Conservation (phyloP, 2,888 invertebrate genomes). For the Polia nebulosa region DNA sequence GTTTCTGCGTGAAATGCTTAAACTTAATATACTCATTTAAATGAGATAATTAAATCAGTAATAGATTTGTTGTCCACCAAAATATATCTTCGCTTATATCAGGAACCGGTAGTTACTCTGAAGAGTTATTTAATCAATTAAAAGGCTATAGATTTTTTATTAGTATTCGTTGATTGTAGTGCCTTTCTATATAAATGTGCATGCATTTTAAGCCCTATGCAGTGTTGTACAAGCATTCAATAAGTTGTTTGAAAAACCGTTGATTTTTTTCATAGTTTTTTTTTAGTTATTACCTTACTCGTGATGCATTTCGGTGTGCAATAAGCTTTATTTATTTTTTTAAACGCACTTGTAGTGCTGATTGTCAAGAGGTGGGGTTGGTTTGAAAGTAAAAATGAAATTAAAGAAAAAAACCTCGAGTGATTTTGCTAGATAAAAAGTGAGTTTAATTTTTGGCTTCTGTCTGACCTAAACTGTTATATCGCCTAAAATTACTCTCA, state of each 20-base stretch:
- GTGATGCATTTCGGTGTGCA: conserved; percentile 78
- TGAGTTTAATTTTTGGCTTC: conserved; percentile 2
- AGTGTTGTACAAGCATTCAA: conserved; percentile 72
- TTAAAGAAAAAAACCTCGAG: not conserved
- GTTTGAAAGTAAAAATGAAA: conserved; percentile 20
- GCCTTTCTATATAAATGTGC: conserved; percentile 78
- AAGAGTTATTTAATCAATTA: conserved; percentile 66
- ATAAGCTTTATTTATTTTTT: conserved; percentile 70
- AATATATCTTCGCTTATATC: conserved; percentile 52
- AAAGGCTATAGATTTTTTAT: conserved; percentile 66
- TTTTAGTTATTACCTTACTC: conserved; percentile 69
- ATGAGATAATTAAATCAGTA: conserved; percentile 45
- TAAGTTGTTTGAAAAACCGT: conserved; percentile 65
- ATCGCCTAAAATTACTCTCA: conserved; percentile 18
- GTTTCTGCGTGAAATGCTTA: conserved; percentile 47
- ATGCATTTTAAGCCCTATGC: conserved; percentile 76
- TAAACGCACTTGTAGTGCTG: conserved; percentile 60
- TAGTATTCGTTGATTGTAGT: conserved; percentile 74
- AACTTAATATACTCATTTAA: conserved; percentile 24
- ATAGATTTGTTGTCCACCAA: conserved; percentile 45
- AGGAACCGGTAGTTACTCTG: conserved; percentile 60
- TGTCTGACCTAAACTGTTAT: not conserved
- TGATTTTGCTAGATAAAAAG: conserved; percentile 4
- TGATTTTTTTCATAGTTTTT: conserved; percentile 71
- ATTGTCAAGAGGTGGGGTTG: conserved; percentile 62